Evolutionary conservation across 2,888 invertebrate species (phyloP).

Genomic region (Temnothorax rugatulus): DNA sequence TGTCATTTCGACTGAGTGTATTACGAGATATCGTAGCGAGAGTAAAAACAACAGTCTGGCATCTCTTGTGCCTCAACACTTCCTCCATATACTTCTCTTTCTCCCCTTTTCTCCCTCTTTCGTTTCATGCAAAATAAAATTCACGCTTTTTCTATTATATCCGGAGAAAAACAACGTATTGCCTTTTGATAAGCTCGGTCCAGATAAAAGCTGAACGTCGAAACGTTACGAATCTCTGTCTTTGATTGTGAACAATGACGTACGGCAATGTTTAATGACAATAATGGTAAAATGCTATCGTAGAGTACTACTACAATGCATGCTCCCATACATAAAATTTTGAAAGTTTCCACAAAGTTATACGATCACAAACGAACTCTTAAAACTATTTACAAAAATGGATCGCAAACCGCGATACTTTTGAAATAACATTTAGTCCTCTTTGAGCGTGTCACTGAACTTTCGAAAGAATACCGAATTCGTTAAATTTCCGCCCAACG

Average conservation of each 20-base stretch:
- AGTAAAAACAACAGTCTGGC: slow-evolving; percentile 79
- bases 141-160: not conserved
- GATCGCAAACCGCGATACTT: slow-evolving; percentile 65
- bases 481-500: slow-evolving; percentile 20
- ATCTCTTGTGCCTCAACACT: slow-evolving; percentile 17
- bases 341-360: slow-evolving; percentile 60
- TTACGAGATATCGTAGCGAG: slow-evolving; percentile 79
- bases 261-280: slow-evolving; percentile 27
- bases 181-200: slow-evolving; percentile 64
- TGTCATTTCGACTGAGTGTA: slow-evolving; percentile 70
- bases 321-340: slow-evolving; percentile 59
- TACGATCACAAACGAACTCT: slow-evolving; percentile 70
- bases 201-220: slow-evolving; percentile 52
- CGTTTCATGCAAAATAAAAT: slow-evolving; percentile 42
- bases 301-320: slow-evolving; percentile 54
- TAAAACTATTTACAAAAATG: slow-evolving; percentile 82
- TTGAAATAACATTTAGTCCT: slow-evolving; percentile 45
- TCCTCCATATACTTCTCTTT: slow-evolving; percentile 15
- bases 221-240: slow-evolving; percentile 39
- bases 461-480: slow-evolving; percentile 40
- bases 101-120: slow-evolving; percentile 31
- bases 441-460: slow-evolving; percentile 39
- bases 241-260: slow-evolving; percentile 37
- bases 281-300: slow-evolving; percentile 49
- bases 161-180: slow-evolving; percentile 45